Conservation (phyloP, 2,113 vertebrate species). For the pig (Sus scrofa) region DNA sequence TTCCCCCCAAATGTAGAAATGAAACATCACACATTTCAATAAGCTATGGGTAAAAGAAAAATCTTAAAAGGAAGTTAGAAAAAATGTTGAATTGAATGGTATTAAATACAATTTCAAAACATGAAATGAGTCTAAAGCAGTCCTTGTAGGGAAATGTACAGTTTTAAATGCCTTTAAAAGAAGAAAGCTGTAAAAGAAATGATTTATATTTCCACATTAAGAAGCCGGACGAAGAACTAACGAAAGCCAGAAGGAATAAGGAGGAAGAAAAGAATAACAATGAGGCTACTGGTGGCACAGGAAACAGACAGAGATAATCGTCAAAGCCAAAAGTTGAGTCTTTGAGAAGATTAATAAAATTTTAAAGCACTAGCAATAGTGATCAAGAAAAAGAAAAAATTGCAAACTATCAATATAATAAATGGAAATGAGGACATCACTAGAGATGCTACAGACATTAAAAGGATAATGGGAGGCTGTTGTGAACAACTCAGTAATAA, state of each 20-base stretch:
- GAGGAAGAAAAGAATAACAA: slow-evolving; percentile 29
- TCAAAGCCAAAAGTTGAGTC: background rate
- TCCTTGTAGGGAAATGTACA: background rate
- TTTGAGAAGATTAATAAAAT: slow-evolving; percentile 32
- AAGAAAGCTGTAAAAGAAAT: slow-evolving; percentile 7
- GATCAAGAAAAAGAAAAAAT: background rate
- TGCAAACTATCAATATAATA: background rate
- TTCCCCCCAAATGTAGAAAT: background rate
- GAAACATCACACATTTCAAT: background rate
- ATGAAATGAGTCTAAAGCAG: background rate
- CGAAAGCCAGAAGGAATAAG: slow-evolving; percentile 13
- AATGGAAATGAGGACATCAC: background rate
- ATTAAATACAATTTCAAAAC: slow-evolving; percentile 7
- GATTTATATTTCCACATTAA: background rate
- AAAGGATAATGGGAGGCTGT: background rate
- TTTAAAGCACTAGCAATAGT: slow-evolving; percentile 6
- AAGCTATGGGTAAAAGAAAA: slow-evolving; percentile 17
- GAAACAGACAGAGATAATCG: slow-evolving; percentile 27
- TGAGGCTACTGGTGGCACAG: background rate
- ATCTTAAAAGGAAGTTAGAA: background rate
- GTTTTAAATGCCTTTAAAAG: background rate
- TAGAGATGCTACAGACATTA: background rate
- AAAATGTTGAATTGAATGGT: slow-evolving; percentile 23
- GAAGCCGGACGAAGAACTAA: background rate
- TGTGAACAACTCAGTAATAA: slow-evolving; percentile 4